phyloP scores from a whole-genome alignment of 2,113 vertebrate genomes.

The Spilogale gracilis region DNA sequence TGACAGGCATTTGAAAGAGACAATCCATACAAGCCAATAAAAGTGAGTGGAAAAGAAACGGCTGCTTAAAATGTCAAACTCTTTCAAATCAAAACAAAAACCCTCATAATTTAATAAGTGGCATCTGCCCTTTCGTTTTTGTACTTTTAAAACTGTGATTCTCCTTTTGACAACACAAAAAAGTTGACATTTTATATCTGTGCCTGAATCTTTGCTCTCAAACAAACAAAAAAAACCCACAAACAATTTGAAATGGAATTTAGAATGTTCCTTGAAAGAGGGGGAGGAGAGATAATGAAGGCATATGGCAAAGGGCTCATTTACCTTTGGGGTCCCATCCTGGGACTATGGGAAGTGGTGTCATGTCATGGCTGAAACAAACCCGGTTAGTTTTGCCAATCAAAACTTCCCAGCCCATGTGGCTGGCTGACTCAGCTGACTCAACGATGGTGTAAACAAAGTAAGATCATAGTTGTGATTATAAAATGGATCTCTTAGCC shows the following conservation, averaged over 20 bases:
- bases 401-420: not conserved
- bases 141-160: constrained; percentile 86
- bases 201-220: constrained; percentile 75
- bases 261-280: constrained; percentile 71
- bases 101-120: constrained; percentile 89
- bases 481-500: constrained; percentile 19
- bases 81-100: constrained; percentile 89
- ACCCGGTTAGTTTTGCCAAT: constrained; percentile 27
- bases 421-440: not conserved
- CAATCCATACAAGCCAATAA: constrained; percentile 88
- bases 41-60: constrained; percentile 84
- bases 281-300: constrained; percentile 14
- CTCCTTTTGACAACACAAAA: constrained; percentile 80
- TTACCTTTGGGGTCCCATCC: not conserved
- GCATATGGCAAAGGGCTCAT: not conserved
- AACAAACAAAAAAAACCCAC: not conserved
- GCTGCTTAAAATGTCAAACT: constrained; percentile 90
- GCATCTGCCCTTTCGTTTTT: constrained; percentile 88
- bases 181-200: constrained; percentile 84
- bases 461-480: not conserved
- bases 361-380: not conserved
- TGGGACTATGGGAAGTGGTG: not conserved
- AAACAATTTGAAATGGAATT: constrained; percentile 80
- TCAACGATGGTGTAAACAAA: not conserved
- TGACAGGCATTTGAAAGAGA: constrained; percentile 89